Conservation (phyloP, 2,888 invertebrate species). For the Drosophila ochracea region DNA sequence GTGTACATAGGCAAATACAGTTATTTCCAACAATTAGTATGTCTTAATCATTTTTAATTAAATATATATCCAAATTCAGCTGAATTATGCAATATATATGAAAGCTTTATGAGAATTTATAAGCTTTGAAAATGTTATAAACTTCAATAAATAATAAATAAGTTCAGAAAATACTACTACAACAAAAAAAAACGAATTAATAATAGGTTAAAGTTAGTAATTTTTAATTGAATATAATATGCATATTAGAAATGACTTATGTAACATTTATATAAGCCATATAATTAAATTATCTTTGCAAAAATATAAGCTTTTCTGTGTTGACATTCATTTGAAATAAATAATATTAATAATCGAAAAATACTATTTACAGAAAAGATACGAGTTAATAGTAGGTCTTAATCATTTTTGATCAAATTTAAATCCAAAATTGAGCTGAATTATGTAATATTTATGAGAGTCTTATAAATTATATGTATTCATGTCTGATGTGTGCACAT, state of each 20-base stretch:
- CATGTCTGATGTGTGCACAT: background rate
- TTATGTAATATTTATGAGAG: background rate
- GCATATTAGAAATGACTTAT: background rate
- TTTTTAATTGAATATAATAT: background rate
- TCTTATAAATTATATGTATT: background rate
- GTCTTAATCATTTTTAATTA: too few relatives aligned
- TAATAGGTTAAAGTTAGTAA: too few relatives aligned
- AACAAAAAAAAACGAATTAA: too few relatives aligned
- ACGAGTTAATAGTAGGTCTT: background rate
- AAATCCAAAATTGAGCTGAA: background rate
- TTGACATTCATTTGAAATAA: background rate
- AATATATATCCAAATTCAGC: too few relatives aligned
- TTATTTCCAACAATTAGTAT: too few relatives aligned
- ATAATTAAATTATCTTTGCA: background rate
- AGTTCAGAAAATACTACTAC: too few relatives aligned
- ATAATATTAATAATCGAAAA: background rate
- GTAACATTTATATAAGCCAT: background rate
- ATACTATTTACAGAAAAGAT: background rate
- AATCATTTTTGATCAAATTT: background rate
- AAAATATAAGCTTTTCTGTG: background rate
- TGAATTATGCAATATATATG: background rate
- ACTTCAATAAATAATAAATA: too few relatives aligned
- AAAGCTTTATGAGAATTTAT: background rate
- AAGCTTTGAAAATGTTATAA: too few relatives aligned
- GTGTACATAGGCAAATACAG: too few relatives aligned